These are phyloP conservation scores for Caenorhabditis remanei DNA, from an alignment of 1,140 invertebrate species.

Conservation along the genomic window DNA sequence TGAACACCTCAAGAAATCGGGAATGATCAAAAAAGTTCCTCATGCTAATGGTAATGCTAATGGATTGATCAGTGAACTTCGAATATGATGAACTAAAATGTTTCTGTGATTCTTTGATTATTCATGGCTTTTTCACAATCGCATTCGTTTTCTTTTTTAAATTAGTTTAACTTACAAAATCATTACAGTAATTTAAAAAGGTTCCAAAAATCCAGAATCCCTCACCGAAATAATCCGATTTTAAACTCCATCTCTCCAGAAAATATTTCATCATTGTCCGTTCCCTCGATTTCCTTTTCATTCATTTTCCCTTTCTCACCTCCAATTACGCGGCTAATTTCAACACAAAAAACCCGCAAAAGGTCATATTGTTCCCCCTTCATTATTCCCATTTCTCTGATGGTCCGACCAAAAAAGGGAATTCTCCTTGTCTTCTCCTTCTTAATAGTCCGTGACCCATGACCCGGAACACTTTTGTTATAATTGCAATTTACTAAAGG, in stretches of 20 bases:
- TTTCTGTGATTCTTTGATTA: too few species aligned
- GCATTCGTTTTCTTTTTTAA: too few species aligned
- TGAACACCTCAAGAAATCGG: not conserved
- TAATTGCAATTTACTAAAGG: constrained; percentile 47
- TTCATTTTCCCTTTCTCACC: not conserved
- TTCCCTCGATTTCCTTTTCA: too few species aligned
- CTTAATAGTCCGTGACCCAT: constrained; percentile 50
- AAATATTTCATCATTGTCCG: too few species aligned
- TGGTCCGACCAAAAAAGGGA: not conserved
- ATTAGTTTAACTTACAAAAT: too few species aligned
- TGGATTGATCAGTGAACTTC: not conserved
- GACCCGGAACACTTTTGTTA: constrained; percentile 38
- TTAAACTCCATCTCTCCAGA: too few species aligned
- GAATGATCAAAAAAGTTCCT: not conserved
- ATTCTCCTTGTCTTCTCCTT: not conserved
- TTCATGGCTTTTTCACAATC: too few species aligned
- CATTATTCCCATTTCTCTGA: not conserved
- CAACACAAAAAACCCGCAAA: not conserved
- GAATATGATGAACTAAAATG: too few species aligned
- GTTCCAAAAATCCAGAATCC: too few species aligned
- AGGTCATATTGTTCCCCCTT: constrained; percentile 33
- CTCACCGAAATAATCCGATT: too few species aligned
- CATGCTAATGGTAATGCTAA: constrained; percentile 35
- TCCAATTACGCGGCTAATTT: not conserved
- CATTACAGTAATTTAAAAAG: too few species aligned